A percentile compares a stretch with the other conserved stretches of the same genome.
Evolutionary conservation across 2,797 vertebrate species (phyloP).

Genomic region (Semotilus atromaculatus): DNA sequence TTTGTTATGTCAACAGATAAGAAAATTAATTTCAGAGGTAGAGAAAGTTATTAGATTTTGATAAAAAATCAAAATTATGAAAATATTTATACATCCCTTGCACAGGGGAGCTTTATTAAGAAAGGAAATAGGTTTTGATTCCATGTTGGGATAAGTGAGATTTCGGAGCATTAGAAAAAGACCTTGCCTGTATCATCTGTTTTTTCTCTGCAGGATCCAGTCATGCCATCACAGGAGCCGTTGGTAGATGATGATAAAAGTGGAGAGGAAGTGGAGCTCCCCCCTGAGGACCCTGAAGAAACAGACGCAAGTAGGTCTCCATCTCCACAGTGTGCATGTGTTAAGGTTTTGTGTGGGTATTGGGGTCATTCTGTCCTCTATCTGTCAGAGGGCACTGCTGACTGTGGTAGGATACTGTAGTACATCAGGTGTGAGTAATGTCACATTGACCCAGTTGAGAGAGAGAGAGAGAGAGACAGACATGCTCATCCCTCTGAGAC

Average conservation of each 20-base stretch:
- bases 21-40: not conserved
- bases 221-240: constrained; percentile 98
- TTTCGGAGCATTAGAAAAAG: not conserved
- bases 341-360: constrained; percentile 48
- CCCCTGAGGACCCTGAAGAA: constrained; percentile 88
- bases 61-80: not conserved
- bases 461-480: not conserved
- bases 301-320: constrained; percentile 86
- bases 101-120: not conserved
- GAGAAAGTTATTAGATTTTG: not conserved
- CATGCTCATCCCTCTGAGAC: not conserved
- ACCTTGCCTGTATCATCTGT: constrained; percentile 32
- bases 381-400: constrained; percentile 42
- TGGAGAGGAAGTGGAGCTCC: constrained; percentile 85
- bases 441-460: constrained; percentile 27
- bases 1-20: not conserved
- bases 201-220: constrained; percentile 88
- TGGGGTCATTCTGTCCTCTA: constrained; percentile 49
- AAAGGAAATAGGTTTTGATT: not conserved
- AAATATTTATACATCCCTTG: not conserved
- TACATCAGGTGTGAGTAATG: constrained; percentile 21
- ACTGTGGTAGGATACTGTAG: constrained; percentile 22
- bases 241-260: constrained; percentile 84
- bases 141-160: not conserved
- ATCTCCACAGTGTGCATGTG: constrained; percentile 17